Evolutionary conservation across 2,797 vertebrate genomes (phyloP), one percentile per base, ranked within the genome.

Genomic region (Potorous gilbertii): DNA sequence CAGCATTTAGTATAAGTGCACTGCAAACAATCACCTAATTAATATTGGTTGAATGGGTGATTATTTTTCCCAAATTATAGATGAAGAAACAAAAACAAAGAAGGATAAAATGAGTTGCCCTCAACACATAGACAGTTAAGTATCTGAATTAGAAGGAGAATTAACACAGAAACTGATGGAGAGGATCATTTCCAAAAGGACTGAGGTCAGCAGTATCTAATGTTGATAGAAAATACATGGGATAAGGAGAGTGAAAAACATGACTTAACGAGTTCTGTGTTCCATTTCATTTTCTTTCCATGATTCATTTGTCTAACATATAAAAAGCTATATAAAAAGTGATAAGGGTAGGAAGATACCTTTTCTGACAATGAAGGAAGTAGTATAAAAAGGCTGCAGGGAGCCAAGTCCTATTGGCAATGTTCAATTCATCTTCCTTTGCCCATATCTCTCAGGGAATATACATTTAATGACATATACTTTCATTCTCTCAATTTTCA

Each of bases 261-360:
- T 56, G 16, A 40, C 14, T n/a, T n/a, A n/a, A 74, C 6, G 66
- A 40, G 34, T 92, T 91, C n/a, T 57, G 94, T 29, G 10, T 57
- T 57, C 27, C 56, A 57, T 24, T 29, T 57, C 9, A 57, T 29
- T 57, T 57, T 2, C 62, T 94, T 94, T 96, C 34, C 40, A 81
- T 0, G 2, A 81, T 94, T 87, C 59, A 95, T 54, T 90, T 95
- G 56, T 95, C 95, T 52, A 90, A 95, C 95, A 46, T 56, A 91
- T 4, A 95, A 50, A 59, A 81, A 16, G 52, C 56, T 95, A 90
- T 31, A 55, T 93, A 92, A 93, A 91, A 81, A 94, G 66, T 93
- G 16, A 95, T 90, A 92, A 28, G 56, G 54, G 56, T 24, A 94
- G n/a, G 66, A 90, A 92, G 56, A 95, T 29, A 91, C 0, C 11